Conservation (phyloP, 1,140 invertebrate species). For the Ceratoteleas bidentatus region DNA sequence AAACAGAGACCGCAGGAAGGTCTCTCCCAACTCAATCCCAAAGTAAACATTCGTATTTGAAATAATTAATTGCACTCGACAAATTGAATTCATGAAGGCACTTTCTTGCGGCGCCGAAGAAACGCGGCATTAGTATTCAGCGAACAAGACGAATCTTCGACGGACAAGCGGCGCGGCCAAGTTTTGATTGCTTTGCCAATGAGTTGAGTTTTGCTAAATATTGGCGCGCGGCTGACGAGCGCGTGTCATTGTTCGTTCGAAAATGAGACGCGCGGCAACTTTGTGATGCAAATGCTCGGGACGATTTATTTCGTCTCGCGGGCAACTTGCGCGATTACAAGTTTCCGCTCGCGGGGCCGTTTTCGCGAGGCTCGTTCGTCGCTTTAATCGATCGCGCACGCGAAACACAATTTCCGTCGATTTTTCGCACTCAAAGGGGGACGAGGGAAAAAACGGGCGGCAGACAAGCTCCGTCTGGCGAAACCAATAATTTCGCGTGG, state of each 20-base stretch:
- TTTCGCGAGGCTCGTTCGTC: no score
- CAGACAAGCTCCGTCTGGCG: no score
- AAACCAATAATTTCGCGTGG: no score
- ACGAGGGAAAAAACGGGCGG: no score
- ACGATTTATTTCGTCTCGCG: conserved; percentile 50
- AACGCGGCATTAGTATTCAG: conserved; percentile 70
- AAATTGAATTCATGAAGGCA: conserved; percentile 63
- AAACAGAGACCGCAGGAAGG: no score
- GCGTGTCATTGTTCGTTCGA: conserved; percentile 60
- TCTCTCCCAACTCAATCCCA: neutral
- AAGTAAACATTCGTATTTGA: conserved; percentile 48
- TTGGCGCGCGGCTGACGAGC: conserved; percentile 76
- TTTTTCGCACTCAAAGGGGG: no score
- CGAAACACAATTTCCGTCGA: no score
- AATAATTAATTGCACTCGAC: conserved; percentile 52
- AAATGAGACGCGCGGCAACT: conserved; percentile 57
- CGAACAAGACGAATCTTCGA: conserved; percentile 69
- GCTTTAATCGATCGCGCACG: no score
- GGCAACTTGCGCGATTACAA: conserved; percentile 39
- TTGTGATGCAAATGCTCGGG: conserved; percentile 57
- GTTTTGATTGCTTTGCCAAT: conserved; percentile 81
- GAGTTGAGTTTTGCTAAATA: conserved; percentile 80
- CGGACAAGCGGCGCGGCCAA: conserved; percentile 70
- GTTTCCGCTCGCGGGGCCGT: neutral
- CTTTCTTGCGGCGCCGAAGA: conserved; percentile 53